Evolutionary conservation across 2,797 vertebrate species (phyloP).

Genomic region (Tapirus indicus): DNA sequence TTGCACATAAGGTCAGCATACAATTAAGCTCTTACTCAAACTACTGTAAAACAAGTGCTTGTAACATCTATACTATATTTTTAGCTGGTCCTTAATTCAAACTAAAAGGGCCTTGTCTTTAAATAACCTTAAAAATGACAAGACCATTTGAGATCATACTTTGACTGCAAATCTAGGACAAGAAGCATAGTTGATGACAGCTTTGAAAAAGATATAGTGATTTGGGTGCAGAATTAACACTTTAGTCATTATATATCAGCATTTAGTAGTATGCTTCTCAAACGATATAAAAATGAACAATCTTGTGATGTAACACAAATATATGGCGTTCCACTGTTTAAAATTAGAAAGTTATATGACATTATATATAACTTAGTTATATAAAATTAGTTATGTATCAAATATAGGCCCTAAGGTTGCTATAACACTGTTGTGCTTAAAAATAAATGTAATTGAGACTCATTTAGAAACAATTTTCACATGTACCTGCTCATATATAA

Average conservation of each 20-base stretch:
- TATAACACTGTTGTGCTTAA: not conserved
- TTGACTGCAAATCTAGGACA: constrained; percentile 2
- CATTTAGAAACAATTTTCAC: constrained; percentile 9
- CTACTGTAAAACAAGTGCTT: not conserved
- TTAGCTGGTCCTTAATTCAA: not conserved
- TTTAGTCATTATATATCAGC: not conserved
- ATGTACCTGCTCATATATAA: not conserved
- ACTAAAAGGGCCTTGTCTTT: not conserved
- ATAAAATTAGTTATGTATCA: not conserved
- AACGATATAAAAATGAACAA: constrained; percentile 9
- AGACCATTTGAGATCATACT: not conserved
- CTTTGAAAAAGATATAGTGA: not conserved
- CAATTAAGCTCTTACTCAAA: not conserved
- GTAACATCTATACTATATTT: not conserved
- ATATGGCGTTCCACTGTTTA: not conserved
- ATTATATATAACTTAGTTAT: not conserved
- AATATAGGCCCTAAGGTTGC: not conserved
- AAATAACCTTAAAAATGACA: not conserved
- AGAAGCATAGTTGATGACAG: not conserved
- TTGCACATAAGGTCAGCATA: not conserved
- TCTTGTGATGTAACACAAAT: not conserved
- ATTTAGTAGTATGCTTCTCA: not conserved
- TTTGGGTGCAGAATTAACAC: not conserved
- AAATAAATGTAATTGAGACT: not conserved
- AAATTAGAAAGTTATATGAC: constrained; percentile 13